These are phyloP conservation scores for Euproctis similis DNA, from an alignment of 2,888 invertebrate species.

Conservation along the genomic window DNA sequence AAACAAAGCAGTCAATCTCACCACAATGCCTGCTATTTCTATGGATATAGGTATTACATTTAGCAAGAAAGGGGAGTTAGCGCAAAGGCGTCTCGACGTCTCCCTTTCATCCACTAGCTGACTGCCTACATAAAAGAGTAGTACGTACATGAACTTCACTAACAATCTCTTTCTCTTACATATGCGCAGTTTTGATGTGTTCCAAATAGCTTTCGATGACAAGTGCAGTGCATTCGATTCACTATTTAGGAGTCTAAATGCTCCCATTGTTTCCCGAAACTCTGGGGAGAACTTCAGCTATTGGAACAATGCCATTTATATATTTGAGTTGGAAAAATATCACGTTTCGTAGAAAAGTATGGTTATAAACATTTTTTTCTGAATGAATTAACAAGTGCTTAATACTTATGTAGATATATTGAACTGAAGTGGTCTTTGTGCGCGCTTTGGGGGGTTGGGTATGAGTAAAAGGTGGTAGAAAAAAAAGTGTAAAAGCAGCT, in stretches of 20 bases:
- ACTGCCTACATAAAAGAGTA: conserved; percentile 60
- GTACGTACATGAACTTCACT: conserved; percentile 27
- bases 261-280: conserved; percentile 56
- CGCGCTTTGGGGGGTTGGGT: conserved; percentile 37
- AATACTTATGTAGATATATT: conserved; percentile 19
- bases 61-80: conserved; percentile 58
- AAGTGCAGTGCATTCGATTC: conserved; percentile 59
- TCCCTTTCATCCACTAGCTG: conserved; percentile 67
- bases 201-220: conserved; percentile 71
- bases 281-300: conserved; percentile 38
- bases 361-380: conserved; percentile 34
- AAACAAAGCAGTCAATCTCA: conserved; percentile 65
- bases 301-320: conserved; percentile 13
- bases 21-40: conserved; percentile 57
- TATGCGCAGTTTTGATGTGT: conserved; percentile 54
- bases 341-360: conserved; percentile 14
- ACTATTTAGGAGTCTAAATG: conserved; percentile 67
- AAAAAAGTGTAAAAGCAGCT: conserved; percentile 48
- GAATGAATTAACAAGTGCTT: conserved; percentile 33
- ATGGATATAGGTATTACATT: conserved; percentile 61
- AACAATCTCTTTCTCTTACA: conserved; percentile 46
- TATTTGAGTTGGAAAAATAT: too few relatives aligned
- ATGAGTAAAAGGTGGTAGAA: conserved; percentile 43
- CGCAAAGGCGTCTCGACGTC: conserved; percentile 52
- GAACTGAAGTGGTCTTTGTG: conserved; percentile 45